Evolutionary conservation across 2,797 vertebrate genomes (phyloP).

Genomic region (Valencia hispanica): DNA sequence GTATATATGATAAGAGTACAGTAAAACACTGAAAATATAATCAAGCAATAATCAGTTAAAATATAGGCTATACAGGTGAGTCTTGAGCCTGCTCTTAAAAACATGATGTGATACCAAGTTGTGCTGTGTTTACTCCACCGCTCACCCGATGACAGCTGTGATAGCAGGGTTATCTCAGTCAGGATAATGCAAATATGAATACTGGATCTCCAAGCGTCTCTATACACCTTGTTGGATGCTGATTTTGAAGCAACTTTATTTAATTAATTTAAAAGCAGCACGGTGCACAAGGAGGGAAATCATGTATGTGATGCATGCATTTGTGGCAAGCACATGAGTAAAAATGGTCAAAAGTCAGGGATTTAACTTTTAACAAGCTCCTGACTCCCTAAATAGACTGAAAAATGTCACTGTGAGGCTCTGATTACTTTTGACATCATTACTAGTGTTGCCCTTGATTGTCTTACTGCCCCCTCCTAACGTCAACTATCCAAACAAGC

Average conservation of each 20-base stretch:
- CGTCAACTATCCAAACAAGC: slow-evolving; percentile 13
- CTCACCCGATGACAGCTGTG: background rate
- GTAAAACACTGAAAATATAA: too few species aligned
- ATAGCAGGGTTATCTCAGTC: background rate
- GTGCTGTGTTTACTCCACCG: background rate
- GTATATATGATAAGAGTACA: too few species aligned
- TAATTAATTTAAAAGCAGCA: slow-evolving; percentile 11
- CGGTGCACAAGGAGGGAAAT: background rate
- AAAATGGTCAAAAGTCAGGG: background rate
- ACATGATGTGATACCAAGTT: background rate
- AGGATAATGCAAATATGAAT: background rate
- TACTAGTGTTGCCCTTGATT: slow-evolving; percentile 28
- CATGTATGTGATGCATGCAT: background rate
- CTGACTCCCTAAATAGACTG: slow-evolving; percentile 1
- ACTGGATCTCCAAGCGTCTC: background rate
- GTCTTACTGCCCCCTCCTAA: background rate
- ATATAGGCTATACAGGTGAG: too few species aligned
- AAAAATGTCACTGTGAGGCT: slow-evolving; percentile 29
- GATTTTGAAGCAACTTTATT: background rate
- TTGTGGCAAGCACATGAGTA: slow-evolving; percentile 3
- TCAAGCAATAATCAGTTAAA: too few species aligned
- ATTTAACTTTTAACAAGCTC: background rate
- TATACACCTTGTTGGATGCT: background rate
- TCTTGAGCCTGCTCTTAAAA: too few species aligned
- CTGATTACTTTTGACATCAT: slow-evolving; percentile 23